Percentiles rank a stretch among this genome's conserved stretches.
Conservation (phyloP, 2,113 vertebrate genomes). For the Choloepus hoffmanni region DNA sequence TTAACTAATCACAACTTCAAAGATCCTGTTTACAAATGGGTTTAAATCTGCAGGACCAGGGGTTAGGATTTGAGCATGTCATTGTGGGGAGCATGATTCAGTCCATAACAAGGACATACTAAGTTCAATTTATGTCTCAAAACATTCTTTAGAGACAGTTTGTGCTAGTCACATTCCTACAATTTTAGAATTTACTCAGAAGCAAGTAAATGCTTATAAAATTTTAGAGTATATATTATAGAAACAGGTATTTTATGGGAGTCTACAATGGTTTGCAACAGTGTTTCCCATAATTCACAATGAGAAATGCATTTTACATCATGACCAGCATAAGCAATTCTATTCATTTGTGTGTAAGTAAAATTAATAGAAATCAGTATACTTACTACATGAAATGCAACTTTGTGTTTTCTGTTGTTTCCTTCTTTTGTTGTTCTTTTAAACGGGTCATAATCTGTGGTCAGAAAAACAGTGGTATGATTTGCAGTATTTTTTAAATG, state of each 20-base stretch:
- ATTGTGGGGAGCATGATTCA: too few relatives aligned
- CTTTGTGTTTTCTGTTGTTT: background rate
- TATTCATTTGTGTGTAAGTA: background rate
- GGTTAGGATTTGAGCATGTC: too few relatives aligned
- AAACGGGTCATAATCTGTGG: background rate
- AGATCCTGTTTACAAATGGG: too few relatives aligned
- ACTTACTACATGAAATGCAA: background rate
- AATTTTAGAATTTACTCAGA: constrained; percentile 39
- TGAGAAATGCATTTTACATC: background rate
- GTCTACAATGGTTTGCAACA: background rate
- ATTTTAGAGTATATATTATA: background rate
- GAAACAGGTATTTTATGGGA: background rate
- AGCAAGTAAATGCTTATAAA: constrained; percentile 1
- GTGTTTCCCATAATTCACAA: background rate
- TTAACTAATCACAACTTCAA: too few relatives aligned
- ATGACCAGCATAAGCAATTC: background rate
- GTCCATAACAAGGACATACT: background rate
- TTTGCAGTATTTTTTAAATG: background rate
- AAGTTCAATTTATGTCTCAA: background rate
- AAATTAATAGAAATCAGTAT: background rate
- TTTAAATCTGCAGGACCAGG: too few relatives aligned
- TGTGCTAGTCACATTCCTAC: background rate
- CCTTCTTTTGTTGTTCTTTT: background rate
- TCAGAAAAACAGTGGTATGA: background rate
- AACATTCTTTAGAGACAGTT: constrained; percentile 7